Base-by-base conservation (phyloP, 2,888 invertebrate genomes). In the Andrena marginata region DNA sequence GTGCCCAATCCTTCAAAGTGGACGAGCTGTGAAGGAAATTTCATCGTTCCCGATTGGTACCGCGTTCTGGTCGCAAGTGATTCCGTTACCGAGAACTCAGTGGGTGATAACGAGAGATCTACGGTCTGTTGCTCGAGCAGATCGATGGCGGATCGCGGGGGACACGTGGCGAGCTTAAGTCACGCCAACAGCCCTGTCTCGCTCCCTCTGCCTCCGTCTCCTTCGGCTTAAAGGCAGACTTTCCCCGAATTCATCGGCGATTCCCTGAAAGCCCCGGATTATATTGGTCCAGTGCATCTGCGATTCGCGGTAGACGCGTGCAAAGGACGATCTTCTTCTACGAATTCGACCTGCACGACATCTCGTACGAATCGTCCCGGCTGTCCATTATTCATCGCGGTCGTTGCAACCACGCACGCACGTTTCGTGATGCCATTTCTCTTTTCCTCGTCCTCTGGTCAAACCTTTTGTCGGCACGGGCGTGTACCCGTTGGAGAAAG, bases 191-290 rank as follows among this genome's bases (percentile, higher is more conserved):
- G 10, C 56, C 56, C 20, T 23, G 23, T 13, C 23, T 8, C 56
- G 10, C 56, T 51, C 8, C 78, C 60, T 67, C 23, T 35, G 16
- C 26, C 67, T 82, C n/a, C 59, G 71, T 64, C 73, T 56, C 67
- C 54, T 16, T 42, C 42, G 4, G 42, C 42, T 42, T 42, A 35
- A 80, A 75, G 65, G 67, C n/a, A 35, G 63, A 13, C 33, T 85
- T 56, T 85, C 85, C 69, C 49, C 85, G 85, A 85, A 85, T 85
- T 74, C 77, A n/a, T 54, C 79, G 79, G 56, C 60, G 77, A 82
- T 85, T 85, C 85, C 51, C 20, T 60, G 85, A 85, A 82, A 82
- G 84, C 42, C 48, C 13, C 69, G 42, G 74, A 72, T 72, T 85
- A 77, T 85, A 85, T 85, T 79, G 56, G 79, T 26, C 26, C 31